Base-by-base conservation (phyloP, 2,888 invertebrate species). In the Ryuthela nishihirai region DNA sequence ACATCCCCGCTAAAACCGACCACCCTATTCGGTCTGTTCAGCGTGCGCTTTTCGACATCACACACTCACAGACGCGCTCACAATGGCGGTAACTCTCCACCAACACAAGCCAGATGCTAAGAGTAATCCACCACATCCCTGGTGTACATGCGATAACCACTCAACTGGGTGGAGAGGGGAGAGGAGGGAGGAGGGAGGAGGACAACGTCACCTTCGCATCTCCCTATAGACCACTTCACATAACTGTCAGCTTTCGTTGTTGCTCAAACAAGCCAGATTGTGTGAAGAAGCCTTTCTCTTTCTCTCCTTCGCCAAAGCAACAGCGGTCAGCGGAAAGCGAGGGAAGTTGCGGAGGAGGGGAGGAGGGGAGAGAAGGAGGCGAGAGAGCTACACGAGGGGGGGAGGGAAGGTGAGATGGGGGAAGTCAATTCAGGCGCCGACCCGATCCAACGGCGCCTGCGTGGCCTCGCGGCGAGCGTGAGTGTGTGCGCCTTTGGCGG, bases 91-190 rank as follows among this genome's bases (percentile, higher is more conserved):
- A 29, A 7, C 12, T 29, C 29, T 12, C 12, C 9, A 7, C 7
- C 29, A 29, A 29, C 29, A 29, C 12, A 29, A 29, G 29, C 29
- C 29, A 29, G 29, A 29, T 29, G 29, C 29, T 29, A 7, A 29
- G 12, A 9, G 12, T 29, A 12, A 29, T 29, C 29, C 29, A 7
- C 12, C 7, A 24, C 35, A 38, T 38, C 47, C 47, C 38, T 26
- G 20, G 39, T 15, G 47, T 47, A 39, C 29, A 47, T 15, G 18
- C 12, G 45, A 45, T 45, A 45, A n/a, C n/a, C n/a, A n/a, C n/a
- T n/a, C n/a, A n/a, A n/a, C n/a, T n/a, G n/a, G n/a, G n/a, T n/a
- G n/a, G n/a, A n/a, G n/a, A n/a, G n/a, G n/a, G n/a, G n/a, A n/a
- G n/a, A n/a, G n/a, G n/a, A n/a, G n/a, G n/a, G n/a, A n/a, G n/a